Evolutionary conservation across 1,140 invertebrate species (phyloP).

Genomic region (Drosophila melanica): DNA sequence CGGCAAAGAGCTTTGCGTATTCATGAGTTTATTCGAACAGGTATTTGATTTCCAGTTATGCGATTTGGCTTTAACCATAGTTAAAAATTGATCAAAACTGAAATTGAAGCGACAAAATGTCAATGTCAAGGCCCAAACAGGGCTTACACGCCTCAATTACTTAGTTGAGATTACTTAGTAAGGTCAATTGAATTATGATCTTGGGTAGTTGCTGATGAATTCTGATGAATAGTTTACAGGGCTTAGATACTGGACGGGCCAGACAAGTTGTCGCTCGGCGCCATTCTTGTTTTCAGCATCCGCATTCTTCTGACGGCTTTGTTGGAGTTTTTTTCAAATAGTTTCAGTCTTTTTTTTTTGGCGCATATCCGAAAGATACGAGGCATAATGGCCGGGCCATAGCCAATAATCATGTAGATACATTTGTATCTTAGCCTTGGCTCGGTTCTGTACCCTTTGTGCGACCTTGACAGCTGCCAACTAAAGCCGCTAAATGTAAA

Average conservation of each 20-base stretch:
- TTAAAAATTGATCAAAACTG: too few relatives aligned
- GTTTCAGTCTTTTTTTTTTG: neutral
- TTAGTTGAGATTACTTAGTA: neutral
- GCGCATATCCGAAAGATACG: conserved; percentile 29
- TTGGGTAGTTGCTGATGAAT: too few relatives aligned
- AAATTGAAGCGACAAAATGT: neutral
- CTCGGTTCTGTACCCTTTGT: conserved; percentile 17
- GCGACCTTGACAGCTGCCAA: conserved; percentile 21
- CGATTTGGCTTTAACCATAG: too few relatives aligned
- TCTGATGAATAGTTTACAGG: neutral
- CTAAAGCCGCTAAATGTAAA: conserved; percentile 26
- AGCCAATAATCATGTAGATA: neutral
- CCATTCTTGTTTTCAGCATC: conserved; percentile 17
- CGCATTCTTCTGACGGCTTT: conserved; percentile 32
- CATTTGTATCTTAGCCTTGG: conserved; percentile 8
- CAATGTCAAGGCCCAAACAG: conserved; percentile 3
- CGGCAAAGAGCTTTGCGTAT: conserved; percentile 27
- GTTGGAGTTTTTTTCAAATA: neutral
- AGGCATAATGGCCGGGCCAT: neutral
- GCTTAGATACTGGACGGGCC: neutral
- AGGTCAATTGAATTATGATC: too few relatives aligned
- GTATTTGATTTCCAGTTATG: conserved; percentile 13
- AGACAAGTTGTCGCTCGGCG: neutral
- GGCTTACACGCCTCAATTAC: neutral
- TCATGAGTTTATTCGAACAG: conserved; percentile 25